Base-by-base conservation (phyloP, 2,113 vertebrate genomes). In the Beaufortia kweichowensis region DNA sequence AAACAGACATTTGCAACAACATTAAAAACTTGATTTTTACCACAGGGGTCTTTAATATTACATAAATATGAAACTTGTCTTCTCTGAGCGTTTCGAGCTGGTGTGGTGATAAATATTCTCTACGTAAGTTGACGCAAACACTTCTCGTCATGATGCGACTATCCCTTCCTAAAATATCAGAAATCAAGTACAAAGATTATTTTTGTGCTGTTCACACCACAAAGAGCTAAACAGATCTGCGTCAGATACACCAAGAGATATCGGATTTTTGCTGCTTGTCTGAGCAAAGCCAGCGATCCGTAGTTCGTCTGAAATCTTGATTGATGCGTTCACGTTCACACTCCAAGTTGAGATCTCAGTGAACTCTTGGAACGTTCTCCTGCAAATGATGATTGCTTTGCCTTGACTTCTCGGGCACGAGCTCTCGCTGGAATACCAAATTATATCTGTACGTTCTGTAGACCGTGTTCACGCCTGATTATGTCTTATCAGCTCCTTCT, bases 381-480 rank as follows among this genome's bases (percentile, higher is more conserved):
- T 79, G 50, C 82, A 87, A 88, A 88, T 81, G 77, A 86, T 84
- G 87, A 87, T 86, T 88, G 87, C 84, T 85, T 87, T 82, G 80
- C 72, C 77, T 86, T 55, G 78, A 76, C 82, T 79, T 77, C 85
- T 81, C 76, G 86, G 80, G 84, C 84, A 31, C 29, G 31, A 39
- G 62, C 50, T 46, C 79, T 56, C 15, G 14, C 53, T 64, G 79
- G 82, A 85, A 86, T 84, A 83, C 85, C 84, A 89, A 85, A 91
- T 87, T 88, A 86, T 75, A n/a, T 85, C 85, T 79, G 85, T 90
- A 87, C 80, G 87, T 90, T 88, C 80, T 81, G 80, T 83, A 84
- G 87, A 88, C 81, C 83, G 77, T 85, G 80, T 74, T 86, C 83
- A 85, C 26, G 87, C 87, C 84, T 89, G 88, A 87, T 90, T 90